Conservation (phyloP, 2,888 invertebrate species). For the Blera fallax region DNA sequence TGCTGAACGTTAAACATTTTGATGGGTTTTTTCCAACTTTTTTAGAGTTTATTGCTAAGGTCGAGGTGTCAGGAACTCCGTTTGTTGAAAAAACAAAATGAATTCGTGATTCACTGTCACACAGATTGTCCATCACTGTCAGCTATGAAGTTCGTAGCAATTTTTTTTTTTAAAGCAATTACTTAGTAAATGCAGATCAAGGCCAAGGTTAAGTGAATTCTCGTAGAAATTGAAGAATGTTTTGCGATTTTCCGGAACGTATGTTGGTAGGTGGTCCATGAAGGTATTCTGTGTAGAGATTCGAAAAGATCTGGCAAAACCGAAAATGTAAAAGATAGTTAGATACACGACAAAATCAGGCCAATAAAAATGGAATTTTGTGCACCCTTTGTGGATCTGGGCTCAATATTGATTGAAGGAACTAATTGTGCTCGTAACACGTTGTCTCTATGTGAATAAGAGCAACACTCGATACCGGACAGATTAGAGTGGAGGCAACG, state of each 20-base stretch:
- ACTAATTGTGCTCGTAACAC: too few relatives aligned
- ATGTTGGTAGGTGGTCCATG: too few relatives aligned
- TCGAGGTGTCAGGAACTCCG: neutral
- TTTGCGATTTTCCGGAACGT: neutral
- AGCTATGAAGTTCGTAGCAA: neutral
- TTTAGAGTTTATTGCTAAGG: neutral
- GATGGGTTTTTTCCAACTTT: neutral
- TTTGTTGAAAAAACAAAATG: neutral
- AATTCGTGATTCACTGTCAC: neutral
- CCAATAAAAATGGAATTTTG: too few relatives aligned
- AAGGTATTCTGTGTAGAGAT: too few relatives aligned
- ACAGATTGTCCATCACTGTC: neutral
- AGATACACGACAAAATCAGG: too few relatives aligned
- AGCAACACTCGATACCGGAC: too few relatives aligned
- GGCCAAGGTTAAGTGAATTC: neutral
- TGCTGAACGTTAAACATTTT: neutral
- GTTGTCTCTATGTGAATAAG: too few relatives aligned
- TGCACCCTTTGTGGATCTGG: too few relatives aligned
- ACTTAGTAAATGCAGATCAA: neutral
- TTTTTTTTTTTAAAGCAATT: neutral
- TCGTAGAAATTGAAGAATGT: neutral
- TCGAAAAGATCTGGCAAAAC: too few relatives aligned
- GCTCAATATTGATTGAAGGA: too few relatives aligned
- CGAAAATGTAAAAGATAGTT: too few relatives aligned
- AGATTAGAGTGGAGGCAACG: too few relatives aligned